Conservation (phyloP, 2,113 vertebrate species). For the Echinops telfairi region DNA sequence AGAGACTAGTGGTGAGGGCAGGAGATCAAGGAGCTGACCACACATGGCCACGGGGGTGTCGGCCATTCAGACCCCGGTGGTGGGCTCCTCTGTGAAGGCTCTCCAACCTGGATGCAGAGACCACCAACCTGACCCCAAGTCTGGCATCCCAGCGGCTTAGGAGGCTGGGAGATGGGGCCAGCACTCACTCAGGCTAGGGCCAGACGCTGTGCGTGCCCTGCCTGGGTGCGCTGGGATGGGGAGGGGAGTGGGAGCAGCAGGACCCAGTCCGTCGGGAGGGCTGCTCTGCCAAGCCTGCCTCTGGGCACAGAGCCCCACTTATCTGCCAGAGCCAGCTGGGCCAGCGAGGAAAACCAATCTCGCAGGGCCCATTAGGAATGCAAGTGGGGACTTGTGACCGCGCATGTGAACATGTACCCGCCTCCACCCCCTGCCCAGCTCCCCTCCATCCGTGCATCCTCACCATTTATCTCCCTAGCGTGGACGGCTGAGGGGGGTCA, state of each 20-base stretch:
- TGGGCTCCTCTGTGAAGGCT: not conserved
- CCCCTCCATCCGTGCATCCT: not conserved
- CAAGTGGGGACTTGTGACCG: constrained; percentile 5
- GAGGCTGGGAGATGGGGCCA: not conserved
- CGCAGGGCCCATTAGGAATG: constrained; percentile 46
- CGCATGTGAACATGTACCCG: not conserved
- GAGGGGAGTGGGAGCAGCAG: constrained; percentile 45
- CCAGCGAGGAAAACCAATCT: constrained; percentile 57
- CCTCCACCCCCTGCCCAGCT: not conserved
- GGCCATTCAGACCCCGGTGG: not conserved
- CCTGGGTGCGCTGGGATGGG: not conserved
- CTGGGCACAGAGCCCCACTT: constrained; percentile 60
- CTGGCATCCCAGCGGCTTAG: no score
- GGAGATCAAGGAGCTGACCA: not conserved
- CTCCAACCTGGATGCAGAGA: not conserved
- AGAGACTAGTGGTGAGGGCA: not conserved
- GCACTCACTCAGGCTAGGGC: not conserved
- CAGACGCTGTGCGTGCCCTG: no score
- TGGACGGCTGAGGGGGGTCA: not conserved
- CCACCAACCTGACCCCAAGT: not conserved
- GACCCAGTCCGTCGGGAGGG: constrained; percentile 39
- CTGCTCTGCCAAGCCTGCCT: constrained; percentile 63
- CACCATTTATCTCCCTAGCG: not conserved
- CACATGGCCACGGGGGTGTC: not conserved
- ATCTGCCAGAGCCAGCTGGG: constrained; percentile 67